Evolutionary conservation across 1,140 invertebrate species (phyloP).

Genomic region (Philaenus spumarius): DNA sequence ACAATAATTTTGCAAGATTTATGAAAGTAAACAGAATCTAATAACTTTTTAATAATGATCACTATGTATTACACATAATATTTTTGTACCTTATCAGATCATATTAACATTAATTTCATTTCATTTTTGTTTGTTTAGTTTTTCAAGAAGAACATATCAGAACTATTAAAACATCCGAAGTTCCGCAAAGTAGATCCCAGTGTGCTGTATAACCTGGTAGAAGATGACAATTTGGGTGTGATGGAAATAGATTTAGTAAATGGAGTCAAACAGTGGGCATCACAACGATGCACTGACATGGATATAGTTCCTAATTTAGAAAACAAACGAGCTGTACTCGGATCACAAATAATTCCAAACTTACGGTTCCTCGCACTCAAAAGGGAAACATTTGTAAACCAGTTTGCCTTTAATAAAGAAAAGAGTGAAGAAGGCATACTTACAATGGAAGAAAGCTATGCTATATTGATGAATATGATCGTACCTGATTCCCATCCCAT

Average conservation of each 20-base stretch:
- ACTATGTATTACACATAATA: no score
- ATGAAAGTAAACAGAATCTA: no score
- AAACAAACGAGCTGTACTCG: conserved; percentile 13
- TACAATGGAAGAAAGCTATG: conserved; percentile 17
- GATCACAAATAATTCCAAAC: neutral
- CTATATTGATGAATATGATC: conserved; percentile 11
- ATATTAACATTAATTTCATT: no score
- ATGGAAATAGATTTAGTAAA: conserved; percentile 5
- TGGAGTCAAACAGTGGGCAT: conserved; percentile 1
- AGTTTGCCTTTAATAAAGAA: neutral
- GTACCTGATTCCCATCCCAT: conserved; percentile 11
- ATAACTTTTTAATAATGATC: no score
- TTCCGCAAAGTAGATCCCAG: conserved; percentile 8
- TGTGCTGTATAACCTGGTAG: conserved; percentile 6
- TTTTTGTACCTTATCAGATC: no score
- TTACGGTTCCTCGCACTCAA: conserved; percentile 12
- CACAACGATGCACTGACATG: conserved; percentile 5
- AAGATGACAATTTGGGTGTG: conserved; percentile 6
- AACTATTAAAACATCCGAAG: conserved; percentile 10
- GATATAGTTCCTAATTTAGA: conserved; percentile 5
- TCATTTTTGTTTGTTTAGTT: neutral
- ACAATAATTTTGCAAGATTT: no score
- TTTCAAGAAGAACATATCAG: conserved; percentile 4
- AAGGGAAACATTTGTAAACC: conserved; percentile 6
- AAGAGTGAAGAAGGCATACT: conserved; percentile 11